Conservation (phyloP, 2,888 invertebrate genomes). For the Drosophila prostipennis region DNA sequence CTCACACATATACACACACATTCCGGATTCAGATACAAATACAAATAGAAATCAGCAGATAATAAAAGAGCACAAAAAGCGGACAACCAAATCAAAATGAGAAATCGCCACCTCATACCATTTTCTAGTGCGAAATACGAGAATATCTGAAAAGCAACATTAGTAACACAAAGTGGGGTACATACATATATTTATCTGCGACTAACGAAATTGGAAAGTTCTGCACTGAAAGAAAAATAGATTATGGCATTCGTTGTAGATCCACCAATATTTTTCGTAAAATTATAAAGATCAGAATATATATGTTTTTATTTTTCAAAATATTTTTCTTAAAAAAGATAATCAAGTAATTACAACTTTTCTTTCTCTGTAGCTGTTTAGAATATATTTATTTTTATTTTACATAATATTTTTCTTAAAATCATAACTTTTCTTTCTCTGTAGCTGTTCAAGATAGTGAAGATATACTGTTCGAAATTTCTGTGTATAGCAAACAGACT, state of each 20-base stretch:
- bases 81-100: conserved; percentile 44
- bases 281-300: too few relatives aligned
- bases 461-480: conserved; percentile 7
- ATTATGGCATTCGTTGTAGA: not conserved
- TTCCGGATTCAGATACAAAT: conserved; percentile 51
- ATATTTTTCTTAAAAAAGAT: too few relatives aligned
- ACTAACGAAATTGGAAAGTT: conserved; percentile 9
- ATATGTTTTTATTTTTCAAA: too few relatives aligned
- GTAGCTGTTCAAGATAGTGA: not conserved
- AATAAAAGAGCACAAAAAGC: conserved; percentile 33
- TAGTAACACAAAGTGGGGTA: not conserved
- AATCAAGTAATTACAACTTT: not conserved
- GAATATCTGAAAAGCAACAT: conserved; percentile 8
- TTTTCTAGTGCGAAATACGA: conserved; percentile 20
- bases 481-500: conserved; percentile 5
- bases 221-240: not conserved
- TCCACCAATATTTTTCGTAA: too few relatives aligned
- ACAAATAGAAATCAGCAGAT: conserved; percentile 42
- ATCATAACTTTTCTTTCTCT: not conserved
- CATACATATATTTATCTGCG: conserved; percentile 11
- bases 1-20: conserved; percentile 29
- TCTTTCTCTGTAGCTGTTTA: not conserved
- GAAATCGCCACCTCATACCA: conserved; percentile 45
- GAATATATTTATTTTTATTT: too few relatives aligned
- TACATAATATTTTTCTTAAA: too few relatives aligned